Evolutionary conservation across 1,140 invertebrate genomes (phyloP), one percentile per base, ranked within the genome.

Genomic region (Chrysoperla carnea): DNA sequence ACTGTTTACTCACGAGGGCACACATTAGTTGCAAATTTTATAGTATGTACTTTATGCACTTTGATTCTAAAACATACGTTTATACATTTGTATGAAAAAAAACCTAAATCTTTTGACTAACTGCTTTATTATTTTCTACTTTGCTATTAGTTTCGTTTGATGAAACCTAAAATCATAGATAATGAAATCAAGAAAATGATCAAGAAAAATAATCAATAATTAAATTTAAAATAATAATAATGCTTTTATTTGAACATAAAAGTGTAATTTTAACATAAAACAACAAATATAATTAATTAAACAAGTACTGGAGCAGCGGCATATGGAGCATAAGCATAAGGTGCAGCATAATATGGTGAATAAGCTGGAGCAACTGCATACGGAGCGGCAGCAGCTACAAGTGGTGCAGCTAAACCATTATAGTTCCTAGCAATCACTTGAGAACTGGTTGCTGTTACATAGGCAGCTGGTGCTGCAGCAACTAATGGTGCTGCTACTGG

Each of bases 351-450:
- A 3, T 12, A 6, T 1, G 61, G 33, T 1, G 62, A 54, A n/a
- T 59, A 56, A 29, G 57, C 60, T 8, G 65, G 47, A 6, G 60
- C 43, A 43, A 62, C 56, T 15, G 49, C 43, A 9, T 27, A 31
- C 8, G 40, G 29, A 31, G 45, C 42, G 39, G 38, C 41, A 39
- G 47, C 40, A 38, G 43, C 35, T 12, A 46, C 29, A 9, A 39
- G 31, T 6, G 49, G 42, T 29, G 49, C 46, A 37, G 43, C 42
- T 8, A 60, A 47, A 0, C 57, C 57, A 46, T 73, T 72, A 53
- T 67, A 70, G 50, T 72, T 72, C 41, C 70, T 67, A 7, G 69
- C 57, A 29, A 72, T 48, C 23, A 70, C 68, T 51, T 73, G 70
- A 11, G 69, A 72, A 50, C 70, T 73, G 39, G 63, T 61, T 7